A percentile compares a stretch with the other conserved stretches of the same genome.
phyloP scores from a whole-genome alignment of 2,113 vertebrate species.

The Chloropsis hardwickii region DNA sequence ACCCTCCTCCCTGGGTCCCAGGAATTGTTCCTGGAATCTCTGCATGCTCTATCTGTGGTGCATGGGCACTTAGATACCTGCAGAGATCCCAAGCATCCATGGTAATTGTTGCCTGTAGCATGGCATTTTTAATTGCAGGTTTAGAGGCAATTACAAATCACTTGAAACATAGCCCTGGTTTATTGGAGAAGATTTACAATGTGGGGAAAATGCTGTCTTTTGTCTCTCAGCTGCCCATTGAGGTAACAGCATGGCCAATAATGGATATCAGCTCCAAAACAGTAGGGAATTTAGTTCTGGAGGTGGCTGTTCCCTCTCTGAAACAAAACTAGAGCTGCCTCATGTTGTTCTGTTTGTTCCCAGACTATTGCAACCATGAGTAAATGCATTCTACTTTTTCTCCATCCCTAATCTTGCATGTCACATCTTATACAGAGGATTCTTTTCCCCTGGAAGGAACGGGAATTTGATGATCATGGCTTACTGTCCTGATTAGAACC shows the following conservation, averaged over 20 bases:
- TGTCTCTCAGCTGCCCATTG: not conserved
- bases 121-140: not conserved
- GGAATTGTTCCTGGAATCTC: not conserved
- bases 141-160: not conserved
- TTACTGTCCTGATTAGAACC: not conserved
- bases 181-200: not conserved
- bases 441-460: not conserved
- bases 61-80: accelerated
- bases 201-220: not conserved
- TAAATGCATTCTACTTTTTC: not conserved
- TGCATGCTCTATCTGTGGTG: not conserved
- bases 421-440: not conserved
- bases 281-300: not conserved
- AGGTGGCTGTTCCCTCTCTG: not conserved
- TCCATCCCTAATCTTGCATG: not conserved
- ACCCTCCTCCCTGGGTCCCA: not conserved
- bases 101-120: not conserved
- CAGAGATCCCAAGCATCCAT: not conserved
- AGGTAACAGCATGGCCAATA: not conserved
- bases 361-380: not conserved
- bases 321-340: not conserved
- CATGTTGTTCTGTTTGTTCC: not conserved
- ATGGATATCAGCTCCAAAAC: not conserved
- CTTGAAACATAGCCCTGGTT: not conserved
- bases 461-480: not conserved